Conservation (phyloP, 2,888 invertebrate species). For the Drosophila anceps region DNA sequence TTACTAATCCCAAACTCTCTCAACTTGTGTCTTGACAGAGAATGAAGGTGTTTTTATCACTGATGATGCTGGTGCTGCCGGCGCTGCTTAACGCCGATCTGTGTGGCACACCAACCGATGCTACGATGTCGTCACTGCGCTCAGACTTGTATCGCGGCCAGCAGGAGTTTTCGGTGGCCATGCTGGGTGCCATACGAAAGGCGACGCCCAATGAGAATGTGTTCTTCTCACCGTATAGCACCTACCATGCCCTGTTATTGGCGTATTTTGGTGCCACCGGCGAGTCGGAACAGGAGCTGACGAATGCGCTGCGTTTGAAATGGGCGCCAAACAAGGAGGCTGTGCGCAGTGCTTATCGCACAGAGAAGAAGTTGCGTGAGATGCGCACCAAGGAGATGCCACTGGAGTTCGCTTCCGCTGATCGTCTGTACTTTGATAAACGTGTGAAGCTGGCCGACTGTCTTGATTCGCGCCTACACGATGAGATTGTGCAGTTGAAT, state of each 20-base stretch:
- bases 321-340: constrained; percentile 88
- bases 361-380: constrained; percentile 88
- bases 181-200: constrained; percentile 89
- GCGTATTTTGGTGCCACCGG: constrained; percentile 92
- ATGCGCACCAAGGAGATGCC: constrained; percentile 87
- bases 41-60: constrained; percentile 52
- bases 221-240: constrained; percentile 95
- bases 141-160: constrained; percentile 87
- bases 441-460: constrained; percentile 87
- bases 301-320: constrained; percentile 72
- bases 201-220: constrained; percentile 90
- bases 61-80: constrained; percentile 53
- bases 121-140: neutral
- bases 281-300: constrained; percentile 88
- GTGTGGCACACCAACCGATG: constrained; percentile 32
- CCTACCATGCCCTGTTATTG: constrained; percentile 91
- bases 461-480: constrained; percentile 88
- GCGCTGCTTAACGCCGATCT: constrained; percentile 53
- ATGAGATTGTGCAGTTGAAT: constrained; percentile 88
- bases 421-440: constrained; percentile 90
- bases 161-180: constrained; percentile 89
- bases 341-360: constrained; percentile 90
- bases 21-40: constrained; percentile 31
- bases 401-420: constrained; percentile 91
- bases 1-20: constrained; percentile 18